Conservation (phyloP, 2,113 vertebrate genomes). For the Paramisgurnus dabryanus region DNA sequence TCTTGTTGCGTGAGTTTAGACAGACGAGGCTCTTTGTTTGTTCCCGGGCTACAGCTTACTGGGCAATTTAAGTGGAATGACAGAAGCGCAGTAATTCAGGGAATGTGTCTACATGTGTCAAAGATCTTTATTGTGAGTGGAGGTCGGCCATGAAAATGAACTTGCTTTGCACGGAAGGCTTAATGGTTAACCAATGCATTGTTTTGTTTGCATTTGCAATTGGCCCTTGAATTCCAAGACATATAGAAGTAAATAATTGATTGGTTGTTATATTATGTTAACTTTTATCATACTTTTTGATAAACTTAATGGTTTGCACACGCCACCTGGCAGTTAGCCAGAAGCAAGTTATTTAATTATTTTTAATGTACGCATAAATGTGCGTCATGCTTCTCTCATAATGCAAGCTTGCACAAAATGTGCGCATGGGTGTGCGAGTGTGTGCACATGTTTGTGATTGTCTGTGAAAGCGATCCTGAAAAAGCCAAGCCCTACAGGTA, state of each 20-base stretch:
- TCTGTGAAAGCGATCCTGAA: constrained; percentile 56
- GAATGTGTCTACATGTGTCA: constrained; percentile 68
- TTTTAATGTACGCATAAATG: not conserved
- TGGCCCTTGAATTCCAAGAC: not conserved
- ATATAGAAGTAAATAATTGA: not conserved
- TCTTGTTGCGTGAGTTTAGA: constrained; percentile 58
- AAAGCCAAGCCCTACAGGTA: constrained; percentile 56
- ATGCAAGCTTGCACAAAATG: not conserved
- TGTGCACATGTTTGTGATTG: constrained; percentile 51
- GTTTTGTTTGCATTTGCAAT: constrained; percentile 24
- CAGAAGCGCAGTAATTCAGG: constrained; percentile 66
- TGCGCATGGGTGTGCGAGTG: not conserved
- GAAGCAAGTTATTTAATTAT: not conserved
- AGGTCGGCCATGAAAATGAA: constrained; percentile 61
- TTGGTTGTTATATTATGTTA: not conserved
- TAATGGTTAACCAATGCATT: constrained; percentile 45
- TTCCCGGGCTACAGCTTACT: constrained; percentile 59
- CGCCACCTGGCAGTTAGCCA: not conserved
- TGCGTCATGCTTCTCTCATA: not conserved
- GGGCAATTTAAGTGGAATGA: constrained; percentile 74
- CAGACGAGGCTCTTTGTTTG: constrained; percentile 61
- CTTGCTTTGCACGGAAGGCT: constrained; percentile 55
- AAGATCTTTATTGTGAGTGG: constrained; percentile 50
- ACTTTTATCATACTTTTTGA: not conserved
- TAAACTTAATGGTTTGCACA: not conserved